Base-by-base conservation (phyloP, 2,113 vertebrate species). In the Formicarius rufipectus region DNA sequence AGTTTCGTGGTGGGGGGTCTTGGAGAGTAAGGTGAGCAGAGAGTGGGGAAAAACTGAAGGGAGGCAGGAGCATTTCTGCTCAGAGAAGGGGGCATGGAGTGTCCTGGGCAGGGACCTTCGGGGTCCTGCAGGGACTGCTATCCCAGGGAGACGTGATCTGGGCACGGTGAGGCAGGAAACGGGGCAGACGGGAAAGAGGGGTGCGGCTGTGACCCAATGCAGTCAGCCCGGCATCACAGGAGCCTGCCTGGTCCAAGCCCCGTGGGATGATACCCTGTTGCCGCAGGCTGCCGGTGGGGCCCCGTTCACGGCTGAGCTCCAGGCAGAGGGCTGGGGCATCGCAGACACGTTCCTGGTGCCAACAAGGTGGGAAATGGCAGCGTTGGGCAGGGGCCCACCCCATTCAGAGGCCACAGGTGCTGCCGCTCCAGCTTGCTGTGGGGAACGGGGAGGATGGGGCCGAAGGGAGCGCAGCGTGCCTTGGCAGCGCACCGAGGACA, bases 401-500 rank as follows among this genome's bases (percentile, higher is more conserved):
- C 3, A 3, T 24, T 60, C n/a, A 8, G 64, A 73, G 37, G 50
- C 50, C 20, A 7, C 1, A 0, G 2, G 55, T 44, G 52, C 28
- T 33, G 45, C 31, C 0, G 1, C 35, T 53, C 49, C 1, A 3
- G 60, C 1, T 2, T 42, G 67, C 10, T 31, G 19, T n/a, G 3
- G 42, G 63, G 37, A 80, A 4, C 47, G 9, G 30, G 53, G 67
- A 30, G 62, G 62, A 44, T 2, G 13, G 16, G 60, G 64, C 35
- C 3, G 3, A 58, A 39, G 91, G 42, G 80, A 93, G 73, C 22
- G 3, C 8, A 47, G 68, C 2, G 25, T 35, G 69, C 82, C 74
- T 92, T 94, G 94, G 95, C 92, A 91, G 58, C 9, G 4, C 84
- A 80, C 72, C 25, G 31, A 74, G 77, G 73, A 86, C 68, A 37